phyloP scores from a whole-genome alignment of 2,888 invertebrate species.

The Platerodrilus igneus region DNA sequence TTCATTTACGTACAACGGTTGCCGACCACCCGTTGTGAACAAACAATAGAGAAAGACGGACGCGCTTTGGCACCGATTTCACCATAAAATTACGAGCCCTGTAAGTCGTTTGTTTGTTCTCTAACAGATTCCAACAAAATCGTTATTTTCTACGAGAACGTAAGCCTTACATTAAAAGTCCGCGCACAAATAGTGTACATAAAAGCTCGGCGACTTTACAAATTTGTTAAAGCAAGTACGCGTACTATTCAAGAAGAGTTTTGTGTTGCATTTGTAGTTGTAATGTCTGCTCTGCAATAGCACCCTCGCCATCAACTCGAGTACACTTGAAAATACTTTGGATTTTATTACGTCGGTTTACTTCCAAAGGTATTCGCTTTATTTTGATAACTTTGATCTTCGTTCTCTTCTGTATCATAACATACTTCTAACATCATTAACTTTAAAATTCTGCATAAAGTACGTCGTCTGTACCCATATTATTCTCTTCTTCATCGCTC shows the following conservation, averaged over 20 bases:
- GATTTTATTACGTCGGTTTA: conserved; percentile 29
- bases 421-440: conserved; percentile 44
- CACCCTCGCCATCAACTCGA: conserved; percentile 23
- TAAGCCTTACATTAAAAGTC: too few relatives aligned
- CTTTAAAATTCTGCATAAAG: conserved; percentile 30
- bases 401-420: conserved; percentile 36
- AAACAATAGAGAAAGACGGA: too few relatives aligned
- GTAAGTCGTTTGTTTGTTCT: too few relatives aligned
- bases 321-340: conserved; percentile 25
- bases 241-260: conserved; percentile 20
- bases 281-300: conserved; percentile 20
- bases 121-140: too few relatives aligned
- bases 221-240: conserved; percentile 23
- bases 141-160: too few relatives aligned
- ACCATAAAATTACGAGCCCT: too few relatives aligned
- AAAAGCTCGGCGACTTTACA: conserved; percentile 18
- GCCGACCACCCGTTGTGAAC: conserved; percentile 45
- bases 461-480: conserved; percentile 22
- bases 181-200: too few relatives aligned
- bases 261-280: conserved; percentile 24
- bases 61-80: too few relatives aligned
- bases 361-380: conserved; percentile 29
- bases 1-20: conserved; percentile 47
- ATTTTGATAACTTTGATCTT: conserved; percentile 41
- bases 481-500: too few relatives aligned